phyloP scores from a whole-genome alignment of 2,797 vertebrate species.

The Melanotaenia maccullochi region DNA sequence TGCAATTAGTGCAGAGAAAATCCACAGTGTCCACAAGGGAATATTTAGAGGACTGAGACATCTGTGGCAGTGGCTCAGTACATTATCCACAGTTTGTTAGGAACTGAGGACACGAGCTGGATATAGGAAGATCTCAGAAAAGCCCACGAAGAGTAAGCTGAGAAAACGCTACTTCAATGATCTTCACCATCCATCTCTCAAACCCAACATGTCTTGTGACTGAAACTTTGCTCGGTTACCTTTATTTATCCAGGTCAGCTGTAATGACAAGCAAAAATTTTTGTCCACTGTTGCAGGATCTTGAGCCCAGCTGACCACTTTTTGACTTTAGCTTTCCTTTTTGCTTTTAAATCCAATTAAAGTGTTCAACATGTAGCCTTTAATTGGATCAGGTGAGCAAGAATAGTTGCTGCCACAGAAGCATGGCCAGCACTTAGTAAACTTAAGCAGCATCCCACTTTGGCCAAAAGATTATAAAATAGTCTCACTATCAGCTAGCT shows the following conservation, averaged over 20 bases:
- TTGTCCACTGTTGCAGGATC: background rate
- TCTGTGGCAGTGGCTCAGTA: constrained; percentile 55
- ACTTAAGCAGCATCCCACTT: constrained; percentile 1
- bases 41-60: constrained; percentile 66
- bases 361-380: constrained; percentile 37
- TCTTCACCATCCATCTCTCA: constrained; percentile 15
- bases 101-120: constrained; percentile 46
- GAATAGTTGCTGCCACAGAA: constrained; percentile 40
- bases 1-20: constrained; percentile 71
- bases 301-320: constrained; percentile 11
- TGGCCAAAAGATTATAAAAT: background rate
- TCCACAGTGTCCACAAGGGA: constrained; percentile 61
- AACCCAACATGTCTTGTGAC: constrained; percentile 8
- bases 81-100: constrained; percentile 51
- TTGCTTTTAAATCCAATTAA: constrained; percentile 58
- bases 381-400: constrained; percentile 61
- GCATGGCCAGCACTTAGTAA: constrained; percentile 3
- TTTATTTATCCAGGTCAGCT: background rate
- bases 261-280: background rate
- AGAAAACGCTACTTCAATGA: constrained; percentile 49
- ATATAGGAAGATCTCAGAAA: constrained; percentile 41
- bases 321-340: constrained; percentile 25
- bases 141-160: constrained; percentile 28
- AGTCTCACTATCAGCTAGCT: background rate
- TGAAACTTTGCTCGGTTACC: background rate